phyloP scores from a whole-genome alignment of 2,888 invertebrate genomes.

The Alitta virens region DNA sequence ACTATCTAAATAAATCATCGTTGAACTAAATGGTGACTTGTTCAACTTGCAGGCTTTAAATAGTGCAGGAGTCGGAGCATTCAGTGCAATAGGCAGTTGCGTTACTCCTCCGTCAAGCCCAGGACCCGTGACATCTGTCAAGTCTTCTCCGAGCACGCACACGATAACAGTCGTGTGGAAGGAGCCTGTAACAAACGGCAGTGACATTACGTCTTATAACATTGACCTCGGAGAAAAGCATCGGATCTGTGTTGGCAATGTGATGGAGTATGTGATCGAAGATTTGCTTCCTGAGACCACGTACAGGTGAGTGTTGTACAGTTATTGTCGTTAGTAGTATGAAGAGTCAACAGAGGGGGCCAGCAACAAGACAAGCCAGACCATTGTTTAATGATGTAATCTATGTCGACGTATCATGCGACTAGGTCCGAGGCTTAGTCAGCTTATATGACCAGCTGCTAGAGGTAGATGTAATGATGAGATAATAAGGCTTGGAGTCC shows the following conservation, averaged over 20 bases:
- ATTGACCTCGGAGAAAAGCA: conserved; percentile 65
- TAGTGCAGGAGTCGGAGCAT: conserved; percentile 75
- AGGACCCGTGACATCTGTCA: conserved; percentile 62
- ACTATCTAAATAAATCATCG: too few species aligned
- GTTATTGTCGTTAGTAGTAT: too few species aligned
- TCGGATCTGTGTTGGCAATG: conserved; percentile 37
- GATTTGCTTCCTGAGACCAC: conserved; percentile 75
- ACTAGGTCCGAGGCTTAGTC: too few species aligned
- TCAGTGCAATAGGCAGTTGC: conserved; percentile 68
- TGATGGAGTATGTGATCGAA: conserved; percentile 63
- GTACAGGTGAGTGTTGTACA: conserved; percentile 67
- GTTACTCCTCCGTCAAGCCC: conserved; percentile 81
- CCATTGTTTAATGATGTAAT: too few species aligned
- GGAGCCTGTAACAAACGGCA: conserved; percentile 73
- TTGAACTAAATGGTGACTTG: too few species aligned
- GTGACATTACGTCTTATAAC: conserved; percentile 73
- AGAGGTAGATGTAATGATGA: too few species aligned
- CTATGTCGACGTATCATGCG: too few species aligned
- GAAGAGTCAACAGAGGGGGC: too few species aligned
- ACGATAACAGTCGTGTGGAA: conserved; percentile 68
- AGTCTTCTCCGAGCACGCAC: conserved; percentile 66
- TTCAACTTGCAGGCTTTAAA: conserved; percentile 70
- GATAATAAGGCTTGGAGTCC: too few species aligned
- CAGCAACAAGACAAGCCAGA: too few species aligned
- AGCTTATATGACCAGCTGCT: too few species aligned